Evolutionary conservation across 2,113 vertebrate genomes (phyloP), one percentile per base, ranked within the genome.

Genomic region (Gavialis gangeticus): DNA sequence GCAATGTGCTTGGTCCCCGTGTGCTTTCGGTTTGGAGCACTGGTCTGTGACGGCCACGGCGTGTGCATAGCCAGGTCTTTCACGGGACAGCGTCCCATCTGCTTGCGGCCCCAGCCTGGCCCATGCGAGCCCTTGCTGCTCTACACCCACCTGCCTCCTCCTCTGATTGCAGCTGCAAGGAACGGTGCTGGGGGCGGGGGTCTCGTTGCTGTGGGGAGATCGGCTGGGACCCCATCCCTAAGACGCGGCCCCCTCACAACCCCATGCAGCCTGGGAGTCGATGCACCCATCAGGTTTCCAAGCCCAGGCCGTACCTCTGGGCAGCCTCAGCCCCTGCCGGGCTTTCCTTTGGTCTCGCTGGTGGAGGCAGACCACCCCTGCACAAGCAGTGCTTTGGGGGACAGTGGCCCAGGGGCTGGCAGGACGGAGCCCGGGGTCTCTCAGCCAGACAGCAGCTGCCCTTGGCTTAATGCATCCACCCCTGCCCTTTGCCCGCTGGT

Each of bases 21-120:
- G 2, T 64, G 28, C 37, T 57, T 63, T 19, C 24, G 46, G 75
- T n/a, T 78, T 37, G 69, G 56, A 15, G n/a, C n/a, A 2, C 66
- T 10, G 10, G 4, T 28, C 37, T 27, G 83, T 6, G 60, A n/a
- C 87, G 5, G 34, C 34, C 34, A 34, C 34, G 34, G 34, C 34
- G 34, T 34, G 34, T 30, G 28, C 58, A n/a, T 3, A 12, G 0
- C 21, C 1, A 0, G 1, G 25, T 18, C 2, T 3, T 8, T 37
- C 77, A 4, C 8, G 89, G 92, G 66, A 46, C 54, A 1, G 67
- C 75, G 71, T 82, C 71, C 87, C 76, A 76, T 71, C 66, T 6
- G 67, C 67, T 60, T 5, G 18, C 15, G 13, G 24, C 24, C 56
- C 13, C 57, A 60, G 34, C 46, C 34, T 76, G 54, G 58, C 25